These are phyloP conservation scores for Ibycter americanus DNA, from an alignment of 2,797 vertebrate genomes.

Conservation along the genomic window DNA sequence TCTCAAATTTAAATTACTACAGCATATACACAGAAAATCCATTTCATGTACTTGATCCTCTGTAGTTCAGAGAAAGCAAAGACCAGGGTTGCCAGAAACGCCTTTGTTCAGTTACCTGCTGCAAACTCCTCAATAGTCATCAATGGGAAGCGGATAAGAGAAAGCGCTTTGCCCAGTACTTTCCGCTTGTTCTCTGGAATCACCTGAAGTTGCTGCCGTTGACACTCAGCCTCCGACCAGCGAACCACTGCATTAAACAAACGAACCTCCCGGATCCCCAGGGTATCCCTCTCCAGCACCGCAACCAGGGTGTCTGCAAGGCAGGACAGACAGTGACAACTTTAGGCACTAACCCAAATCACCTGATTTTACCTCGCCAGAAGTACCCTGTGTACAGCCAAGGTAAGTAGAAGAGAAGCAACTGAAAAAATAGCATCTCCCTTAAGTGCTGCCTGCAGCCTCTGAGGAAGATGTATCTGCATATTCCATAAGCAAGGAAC, in stretches of 20 bases:
- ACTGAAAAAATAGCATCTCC: background rate
- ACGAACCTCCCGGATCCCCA: conserved; percentile 95
- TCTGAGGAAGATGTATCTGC: background rate
- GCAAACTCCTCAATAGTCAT: conserved; percentile 99
- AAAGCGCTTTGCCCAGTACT: conserved; percentile 91
- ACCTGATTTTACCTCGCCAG: background rate
- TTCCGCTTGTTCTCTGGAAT: conserved; percentile 93
- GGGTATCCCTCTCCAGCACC: conserved; percentile 92
- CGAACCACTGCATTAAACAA: conserved; percentile 94
- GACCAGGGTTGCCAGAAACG: background rate
- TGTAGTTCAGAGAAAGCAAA: background rate
- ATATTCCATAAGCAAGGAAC: background rate
- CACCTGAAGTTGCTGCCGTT: conserved; percentile 91
- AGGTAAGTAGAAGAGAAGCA: background rate
- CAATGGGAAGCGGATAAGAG: conserved; percentile 95
- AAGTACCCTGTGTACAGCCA: accelerated
- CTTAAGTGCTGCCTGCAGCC: background rate
- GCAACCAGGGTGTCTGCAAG: conserved; percentile 91
- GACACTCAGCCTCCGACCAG: conserved; percentile 95
- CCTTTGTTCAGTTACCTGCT: conserved; percentile 81
- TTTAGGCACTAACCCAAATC: background rate
- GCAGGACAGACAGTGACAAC: background rate
- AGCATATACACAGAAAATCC: background rate
- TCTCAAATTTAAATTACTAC: background rate
- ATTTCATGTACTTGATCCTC: background rate